phyloP scores from a whole-genome alignment of 2,888 invertebrate genomes.

The Heliconius ethilla region DNA sequence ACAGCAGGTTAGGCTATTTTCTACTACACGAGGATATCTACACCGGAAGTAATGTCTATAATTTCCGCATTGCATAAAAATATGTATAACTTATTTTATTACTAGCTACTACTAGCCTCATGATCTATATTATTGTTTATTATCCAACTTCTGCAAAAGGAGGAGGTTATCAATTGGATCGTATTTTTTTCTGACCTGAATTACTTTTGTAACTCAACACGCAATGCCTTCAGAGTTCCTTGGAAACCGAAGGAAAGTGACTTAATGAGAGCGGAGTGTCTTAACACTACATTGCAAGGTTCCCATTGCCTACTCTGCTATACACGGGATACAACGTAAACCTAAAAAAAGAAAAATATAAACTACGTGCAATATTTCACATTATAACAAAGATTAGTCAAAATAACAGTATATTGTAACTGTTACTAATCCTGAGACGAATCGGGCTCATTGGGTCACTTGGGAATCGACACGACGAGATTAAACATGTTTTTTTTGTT shows the following conservation, averaged over 20 bases:
- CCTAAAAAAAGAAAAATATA: background rate
- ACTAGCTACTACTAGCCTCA: too few species aligned
- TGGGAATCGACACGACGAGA: slow-evolving; percentile 20
- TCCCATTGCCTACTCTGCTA: too few species aligned
- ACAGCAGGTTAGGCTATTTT: background rate
- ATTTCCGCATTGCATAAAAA: background rate
- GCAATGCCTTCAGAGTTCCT: too few species aligned
- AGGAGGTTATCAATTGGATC: too few species aligned
- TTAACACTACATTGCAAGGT: too few species aligned
- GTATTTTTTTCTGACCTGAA: too few species aligned
- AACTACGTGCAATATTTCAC: background rate
- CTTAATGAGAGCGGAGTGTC: too few species aligned
- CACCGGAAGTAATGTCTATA: background rate
- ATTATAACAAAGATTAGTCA: slow-evolving; percentile 4
- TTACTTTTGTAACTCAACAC: too few species aligned
- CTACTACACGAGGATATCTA: background rate
- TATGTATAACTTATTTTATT: background rate
- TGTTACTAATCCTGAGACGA: slow-evolving; percentile 40
- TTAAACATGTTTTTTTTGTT: slow-evolving; percentile 1
- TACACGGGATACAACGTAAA: too few species aligned
- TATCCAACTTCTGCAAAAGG: too few species aligned
- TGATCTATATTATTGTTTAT: too few species aligned
- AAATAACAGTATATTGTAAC: slow-evolving; percentile 27
- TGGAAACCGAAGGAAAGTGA: too few species aligned
- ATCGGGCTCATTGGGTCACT: slow-evolving; percentile 44